Conservation (phyloP, 2,797 vertebrate genomes). For the Hybognathus amarus region DNA sequence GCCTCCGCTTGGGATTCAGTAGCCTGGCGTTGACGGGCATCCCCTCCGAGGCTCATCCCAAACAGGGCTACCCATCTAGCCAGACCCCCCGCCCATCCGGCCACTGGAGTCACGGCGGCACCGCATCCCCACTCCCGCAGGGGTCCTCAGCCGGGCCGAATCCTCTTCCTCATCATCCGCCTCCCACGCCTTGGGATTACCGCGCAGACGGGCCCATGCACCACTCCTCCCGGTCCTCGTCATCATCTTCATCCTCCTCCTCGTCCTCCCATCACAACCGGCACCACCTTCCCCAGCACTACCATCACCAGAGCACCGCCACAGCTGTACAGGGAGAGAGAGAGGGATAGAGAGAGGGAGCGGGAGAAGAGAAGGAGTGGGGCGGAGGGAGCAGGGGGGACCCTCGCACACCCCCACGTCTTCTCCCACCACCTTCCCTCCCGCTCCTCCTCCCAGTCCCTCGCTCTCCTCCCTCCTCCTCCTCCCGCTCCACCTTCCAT, state of each 20-base stretch:
- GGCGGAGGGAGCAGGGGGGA: slow-evolving; percentile 73
- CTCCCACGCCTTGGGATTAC: slow-evolving; percentile 69
- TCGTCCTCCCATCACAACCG: slow-evolving; percentile 81
- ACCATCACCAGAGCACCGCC: slow-evolving; percentile 78
- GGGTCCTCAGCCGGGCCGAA: slow-evolving; percentile 76
- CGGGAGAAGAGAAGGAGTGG: slow-evolving; percentile 72
- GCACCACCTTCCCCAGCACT: slow-evolving; percentile 82
- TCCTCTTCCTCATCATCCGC: slow-evolving; percentile 68
- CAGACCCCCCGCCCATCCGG: slow-evolving; percentile 81
- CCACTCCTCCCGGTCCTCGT: slow-evolving; percentile 75
- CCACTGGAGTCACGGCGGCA: slow-evolving; percentile 88
- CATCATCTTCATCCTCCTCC: slow-evolving; percentile 78
- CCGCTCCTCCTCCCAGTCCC: slow-evolving; percentile 82
- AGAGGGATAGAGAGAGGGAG: slow-evolving; percentile 69
- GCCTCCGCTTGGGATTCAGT: slow-evolving; percentile 89
- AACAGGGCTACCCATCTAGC: slow-evolving; percentile 85
- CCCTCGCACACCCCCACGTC: slow-evolving; percentile 77
- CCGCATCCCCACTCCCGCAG: slow-evolving; percentile 82
- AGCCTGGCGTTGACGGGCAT: slow-evolving; percentile 87
- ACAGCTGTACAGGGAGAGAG: slow-evolving; percentile 76
- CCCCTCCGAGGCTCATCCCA: slow-evolving; percentile 86
- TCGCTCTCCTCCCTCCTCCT: slow-evolving; percentile 79
- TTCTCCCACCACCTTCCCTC: slow-evolving; percentile 84
- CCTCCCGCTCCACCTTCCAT: slow-evolving; percentile 81
- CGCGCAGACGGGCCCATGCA: slow-evolving; percentile 62